Evolutionary conservation across 2,797 vertebrate species (phyloP).

Genomic region (Schizothorax lantsangensis): DNA sequence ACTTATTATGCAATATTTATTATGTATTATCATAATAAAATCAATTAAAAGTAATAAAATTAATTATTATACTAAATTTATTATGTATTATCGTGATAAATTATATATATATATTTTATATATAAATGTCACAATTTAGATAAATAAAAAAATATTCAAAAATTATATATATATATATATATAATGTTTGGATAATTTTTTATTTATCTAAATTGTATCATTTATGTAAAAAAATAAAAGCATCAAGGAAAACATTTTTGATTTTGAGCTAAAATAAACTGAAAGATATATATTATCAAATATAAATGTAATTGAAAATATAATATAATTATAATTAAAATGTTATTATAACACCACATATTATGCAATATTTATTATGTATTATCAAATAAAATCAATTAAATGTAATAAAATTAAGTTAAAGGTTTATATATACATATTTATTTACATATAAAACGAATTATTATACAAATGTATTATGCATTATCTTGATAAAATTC

Average conservation of each 20-base stretch:
- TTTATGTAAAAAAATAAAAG: not conserved
- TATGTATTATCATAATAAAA: no score
- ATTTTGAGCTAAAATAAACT: not conserved
- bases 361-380: not conserved
- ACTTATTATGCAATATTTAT: not conserved
- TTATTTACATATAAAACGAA: not conserved
- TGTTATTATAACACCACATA: not conserved
- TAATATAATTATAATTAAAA: not conserved
- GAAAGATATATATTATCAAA: not conserved
- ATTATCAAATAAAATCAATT: not conserved
- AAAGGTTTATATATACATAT: not conserved
- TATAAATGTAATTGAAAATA: not conserved
- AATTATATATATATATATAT: no score
- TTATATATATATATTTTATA: no score
- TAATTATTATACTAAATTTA: not conserved
- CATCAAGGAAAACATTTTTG: not conserved
- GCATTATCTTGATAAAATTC: not conserved
- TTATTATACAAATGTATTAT: not conserved
- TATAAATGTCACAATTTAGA: no score
- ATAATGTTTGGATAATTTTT: no score
- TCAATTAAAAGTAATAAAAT: no score
- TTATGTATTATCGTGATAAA: not conserved
- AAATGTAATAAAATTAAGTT: not conserved
- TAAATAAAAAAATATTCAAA: no score
- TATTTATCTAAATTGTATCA: not conserved